phyloP scores from a whole-genome alignment of 1,140 invertebrate genomes.

The Drosophila trapezifrons region DNA sequence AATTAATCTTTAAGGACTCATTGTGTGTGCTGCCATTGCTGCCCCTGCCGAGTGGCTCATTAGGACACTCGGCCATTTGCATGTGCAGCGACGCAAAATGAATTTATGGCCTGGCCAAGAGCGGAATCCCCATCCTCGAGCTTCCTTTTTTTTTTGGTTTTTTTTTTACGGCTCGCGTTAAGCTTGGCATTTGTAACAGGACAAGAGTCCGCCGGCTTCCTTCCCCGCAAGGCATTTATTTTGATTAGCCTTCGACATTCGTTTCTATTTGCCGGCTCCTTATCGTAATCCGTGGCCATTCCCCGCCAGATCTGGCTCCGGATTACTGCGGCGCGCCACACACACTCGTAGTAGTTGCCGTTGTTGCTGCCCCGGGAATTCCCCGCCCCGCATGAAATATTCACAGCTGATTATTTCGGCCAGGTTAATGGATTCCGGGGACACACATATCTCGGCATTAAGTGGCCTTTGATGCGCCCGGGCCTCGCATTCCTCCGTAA shows the following conservation, averaged over 20 bases:
- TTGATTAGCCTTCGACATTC: conserved; percentile 82
- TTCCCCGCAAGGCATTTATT: conserved; percentile 67
- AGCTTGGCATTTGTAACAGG: conserved; percentile 50
- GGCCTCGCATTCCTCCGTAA: conserved; percentile 47
- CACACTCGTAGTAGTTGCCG: neutral
- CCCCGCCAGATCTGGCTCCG: neutral
- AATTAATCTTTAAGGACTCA: conserved; percentile 84
- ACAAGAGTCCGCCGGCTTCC: neutral
- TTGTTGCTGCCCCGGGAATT: conserved; percentile 17
- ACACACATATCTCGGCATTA: conserved; percentile 17
- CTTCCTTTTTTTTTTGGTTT: neutral
- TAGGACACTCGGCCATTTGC: conserved; percentile 68
- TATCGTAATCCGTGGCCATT: conserved; percentile 65
- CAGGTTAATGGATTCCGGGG: conserved; percentile 49
- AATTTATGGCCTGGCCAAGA: conserved; percentile 62
- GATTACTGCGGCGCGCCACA: conserved; percentile 23
- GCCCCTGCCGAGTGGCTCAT: conserved; percentile 23
- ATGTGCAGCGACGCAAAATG: conserved; percentile 67
- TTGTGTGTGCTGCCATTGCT: conserved; percentile 55
- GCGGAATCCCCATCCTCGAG: neutral
- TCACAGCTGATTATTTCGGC: conserved; percentile 72
- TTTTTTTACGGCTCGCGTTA: conserved; percentile 3
- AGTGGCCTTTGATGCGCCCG: conserved; percentile 69
- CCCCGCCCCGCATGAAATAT: conserved; percentile 61
- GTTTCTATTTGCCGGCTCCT: conserved; percentile 79